A percentile compares a stretch with the other conserved stretches of the same genome.
phyloP scores from a whole-genome alignment of 92 coral and sea anemone species.

The Paragorgia papillata region DNA sequence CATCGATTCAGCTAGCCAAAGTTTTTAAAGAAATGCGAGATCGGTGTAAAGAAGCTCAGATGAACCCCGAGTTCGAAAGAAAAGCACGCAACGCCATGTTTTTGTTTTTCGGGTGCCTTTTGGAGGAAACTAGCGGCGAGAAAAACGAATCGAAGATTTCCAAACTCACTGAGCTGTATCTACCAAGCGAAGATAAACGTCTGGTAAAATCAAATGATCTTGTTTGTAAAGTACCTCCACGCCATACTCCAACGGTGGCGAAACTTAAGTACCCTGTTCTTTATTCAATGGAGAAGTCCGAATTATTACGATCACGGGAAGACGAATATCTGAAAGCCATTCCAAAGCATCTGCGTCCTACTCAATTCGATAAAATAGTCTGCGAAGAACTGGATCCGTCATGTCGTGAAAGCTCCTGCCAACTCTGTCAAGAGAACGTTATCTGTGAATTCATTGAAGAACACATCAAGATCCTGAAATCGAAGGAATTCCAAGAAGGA shows the following conservation, averaged over 20 bases:
- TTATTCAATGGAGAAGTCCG: conserved; percentile 84
- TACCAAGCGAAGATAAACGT: conserved; percentile 84
- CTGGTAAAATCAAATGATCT: conserved; percentile 77
- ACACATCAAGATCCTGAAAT: neutral
- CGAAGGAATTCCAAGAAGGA: conserved; percentile 45
- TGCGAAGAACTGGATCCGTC: conserved; percentile 81
- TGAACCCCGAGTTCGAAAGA: conserved; percentile 11
- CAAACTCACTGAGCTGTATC: conserved; percentile 61
- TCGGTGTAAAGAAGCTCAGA: conserved; percentile 38
- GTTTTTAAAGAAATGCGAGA: conserved; percentile 51
- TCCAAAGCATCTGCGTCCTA: conserved; percentile 77
- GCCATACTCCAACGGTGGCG: conserved; percentile 79
- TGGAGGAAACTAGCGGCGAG: too few species aligned
- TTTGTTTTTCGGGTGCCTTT: too few species aligned
- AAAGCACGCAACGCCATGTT: too few species aligned
- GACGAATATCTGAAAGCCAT: conserved; percentile 52
- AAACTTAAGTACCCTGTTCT: conserved; percentile 80
- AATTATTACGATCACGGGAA: conserved; percentile 77
- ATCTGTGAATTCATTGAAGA: conserved; percentile 9
- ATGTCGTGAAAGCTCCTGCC: conserved; percentile 29
- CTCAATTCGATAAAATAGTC: conserved; percentile 74
- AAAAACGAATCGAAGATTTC: conserved; percentile 48
- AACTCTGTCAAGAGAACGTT: conserved; percentile 44
- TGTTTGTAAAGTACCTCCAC: conserved; percentile 80
- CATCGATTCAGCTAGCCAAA: conserved; percentile 62